Evolutionary conservation across 2,888 invertebrate genomes (phyloP), one percentile per base, ranked within the genome.

Genomic region (Anthrax anthrax): DNA sequence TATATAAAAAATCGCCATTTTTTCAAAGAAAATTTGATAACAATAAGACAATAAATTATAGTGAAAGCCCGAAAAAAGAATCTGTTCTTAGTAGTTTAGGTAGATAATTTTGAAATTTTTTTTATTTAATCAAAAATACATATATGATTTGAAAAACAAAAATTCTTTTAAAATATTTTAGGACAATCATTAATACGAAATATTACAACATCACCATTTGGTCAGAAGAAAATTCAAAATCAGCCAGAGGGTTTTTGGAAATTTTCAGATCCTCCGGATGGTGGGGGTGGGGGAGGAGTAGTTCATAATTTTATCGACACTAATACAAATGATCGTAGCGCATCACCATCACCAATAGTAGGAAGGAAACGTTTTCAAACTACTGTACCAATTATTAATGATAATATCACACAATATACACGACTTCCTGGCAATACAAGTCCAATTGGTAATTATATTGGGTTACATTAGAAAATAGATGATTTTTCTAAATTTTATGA

Each of bases 381-480:
- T 37, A 49, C 53, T 18, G 48, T 55, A 39, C 44, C 57, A 48
- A 47, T 56, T 45, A 55, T 56, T 45, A 52, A 58, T 36, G 44
- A 54, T 48, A 58, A 52, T 51, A 47, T 51, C 16, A 50, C 57
- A 44, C 54, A 56, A 52, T 52, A 52, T 50, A 44, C 53, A 39
- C 59, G 62, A 51, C 53, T 63, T 58, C 76, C 76, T 39, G 82
- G 81, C 52, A 84, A 81, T 69, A 83, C 83, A 46, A 84, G 83
- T 67, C 84, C 84, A 36, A 80, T 84, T 62, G 68, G 68, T 68
- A 52, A 52, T 19, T 37, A n/a, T n/a, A n/a, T n/a, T n/a, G n/a
- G n/a, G n/a, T n/a, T n/a, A n/a, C 29, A 29, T n/a, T n/a, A n/a
- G n/a, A n/a, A n/a, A n/a, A n/a, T n/a, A n/a, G n/a, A n/a, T n/a